Conservation (phyloP, 1,140 invertebrate species). For the Lepidostoma basale region DNA sequence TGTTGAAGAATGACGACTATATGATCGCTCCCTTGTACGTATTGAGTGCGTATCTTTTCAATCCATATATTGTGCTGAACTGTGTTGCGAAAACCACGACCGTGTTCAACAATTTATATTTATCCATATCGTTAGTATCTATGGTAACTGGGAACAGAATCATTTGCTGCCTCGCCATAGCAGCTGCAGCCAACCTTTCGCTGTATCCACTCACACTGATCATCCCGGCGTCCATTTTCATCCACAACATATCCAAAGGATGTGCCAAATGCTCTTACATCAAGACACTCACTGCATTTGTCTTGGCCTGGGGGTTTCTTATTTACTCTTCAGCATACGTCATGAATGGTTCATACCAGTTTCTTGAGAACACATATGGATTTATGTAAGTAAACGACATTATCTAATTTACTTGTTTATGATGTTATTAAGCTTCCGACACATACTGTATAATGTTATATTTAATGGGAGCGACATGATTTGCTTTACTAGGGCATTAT, state of each 20-base stretch:
- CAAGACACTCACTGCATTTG: slow-evolving; percentile 56
- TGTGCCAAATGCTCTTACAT: slow-evolving; percentile 61
- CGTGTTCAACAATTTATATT: slow-evolving; percentile 85
- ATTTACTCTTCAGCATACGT: slow-evolving; percentile 58
- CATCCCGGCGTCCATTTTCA: slow-evolving; percentile 71
- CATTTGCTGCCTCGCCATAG: slow-evolving; percentile 70
- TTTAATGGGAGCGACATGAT: too few relatives aligned
- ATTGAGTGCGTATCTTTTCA: slow-evolving; percentile 85
- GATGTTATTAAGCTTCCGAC: too few relatives aligned
- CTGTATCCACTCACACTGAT: slow-evolving; percentile 87
- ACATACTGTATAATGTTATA: too few relatives aligned
- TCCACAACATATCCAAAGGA: slow-evolving; percentile 56
- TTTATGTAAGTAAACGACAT: slow-evolving; percentile 82
- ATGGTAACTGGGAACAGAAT: slow-evolving; percentile 70
- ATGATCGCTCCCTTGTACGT: slow-evolving; percentile 69
- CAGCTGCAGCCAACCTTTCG: slow-evolving; percentile 79
- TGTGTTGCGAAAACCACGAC: slow-evolving; percentile 92
- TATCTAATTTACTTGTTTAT: too few relatives aligned
- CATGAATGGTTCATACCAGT: slow-evolving; percentile 71
- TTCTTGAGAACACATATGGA: slow-evolving; percentile 79
- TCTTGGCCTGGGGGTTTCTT: slow-evolving; percentile 56
- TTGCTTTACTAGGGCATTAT: too few relatives aligned
- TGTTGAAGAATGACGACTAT: slow-evolving; percentile 64
- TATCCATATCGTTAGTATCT: slow-evolving; percentile 72
- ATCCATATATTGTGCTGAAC: slow-evolving; percentile 88